Evolutionary conservation across 2,797 vertebrate genomes (phyloP), one percentile per base, ranked within the genome.

Genomic region (Coregonus suidteri): DNA sequence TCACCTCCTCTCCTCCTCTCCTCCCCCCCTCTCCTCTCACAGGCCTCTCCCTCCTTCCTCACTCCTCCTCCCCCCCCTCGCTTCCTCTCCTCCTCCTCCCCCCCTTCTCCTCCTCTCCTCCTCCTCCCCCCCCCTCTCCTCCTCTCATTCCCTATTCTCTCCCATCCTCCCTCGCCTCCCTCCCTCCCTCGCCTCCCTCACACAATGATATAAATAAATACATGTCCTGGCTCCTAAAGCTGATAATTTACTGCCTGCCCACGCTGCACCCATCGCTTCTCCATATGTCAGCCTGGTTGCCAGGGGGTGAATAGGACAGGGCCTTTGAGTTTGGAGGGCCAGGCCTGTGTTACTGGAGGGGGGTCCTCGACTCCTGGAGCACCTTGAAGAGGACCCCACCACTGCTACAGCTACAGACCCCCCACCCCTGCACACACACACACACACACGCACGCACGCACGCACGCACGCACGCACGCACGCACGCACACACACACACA

Each of bases 151-250:
- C 41, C 41, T 3, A 9, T 47, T 47, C 41, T 47, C 41, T 3
- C 41, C 9, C 41, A 9, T 47, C 41, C 41, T 47, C 41, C 41
- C 9, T 47, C 41, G 9, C 41, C 9, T 11, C 41, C 41, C 41
- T 41, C 37, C 37, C 41, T 37, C 35, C 83, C 81, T 75, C 20
- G 20, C 25, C 89, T 87, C 78, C 82, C 71, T 89, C 93, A 94
- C 91, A 92, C 90, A 93, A 94, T 91, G 87, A 91, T 89, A 92
- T 91, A 93, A 94, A 95, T 94, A 93, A 94, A 93, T 91, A 89
- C 80, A 81, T 83, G 90, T 92, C 91, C 77, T 75, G 67, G 18
- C 83, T 66, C 83, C 68, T 74, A 85, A 90, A 86, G 87, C 86
- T 85, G 86, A 89, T 93, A 91, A 94, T 95, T 95, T 95, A 94